phyloP scores from a whole-genome alignment of 2,888 invertebrate species.

The Abrostola triplasia region DNA sequence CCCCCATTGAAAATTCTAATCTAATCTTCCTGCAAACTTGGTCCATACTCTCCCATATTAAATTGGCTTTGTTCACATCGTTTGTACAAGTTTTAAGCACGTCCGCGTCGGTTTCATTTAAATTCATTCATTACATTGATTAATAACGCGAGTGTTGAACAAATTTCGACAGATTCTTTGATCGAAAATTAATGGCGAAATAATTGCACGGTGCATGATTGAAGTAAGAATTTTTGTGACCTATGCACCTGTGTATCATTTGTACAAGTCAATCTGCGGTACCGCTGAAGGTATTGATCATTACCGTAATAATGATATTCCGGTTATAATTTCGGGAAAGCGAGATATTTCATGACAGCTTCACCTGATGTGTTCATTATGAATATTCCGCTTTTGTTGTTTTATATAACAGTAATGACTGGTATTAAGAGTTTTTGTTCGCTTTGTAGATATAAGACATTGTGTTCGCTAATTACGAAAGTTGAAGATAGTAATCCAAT shows the following conservation, averaged over 20 bases:
- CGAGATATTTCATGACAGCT: conserved; percentile 21
- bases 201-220: conserved; percentile 70
- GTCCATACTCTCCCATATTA: conserved; percentile 17
- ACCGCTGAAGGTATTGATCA: conserved; percentile 48
- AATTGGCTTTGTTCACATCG: conserved; percentile 40
- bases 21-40: conserved; percentile 30
- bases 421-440: neutral
- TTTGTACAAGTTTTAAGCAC: conserved; percentile 26
- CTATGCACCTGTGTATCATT: conserved; percentile 70
- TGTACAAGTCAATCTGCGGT: conserved; percentile 67
- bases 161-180: conserved; percentile 63
- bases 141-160: conserved; percentile 46
- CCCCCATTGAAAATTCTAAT: conserved; percentile 21
- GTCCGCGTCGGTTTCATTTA: conserved; percentile 23
- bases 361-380: conserved; percentile 33
- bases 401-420: neutral
- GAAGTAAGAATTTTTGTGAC: conserved; percentile 64
- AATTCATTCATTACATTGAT: conserved; percentile 49
- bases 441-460: too few species aligned
- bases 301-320: conserved; percentile 57
- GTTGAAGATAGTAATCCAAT: too few species aligned
- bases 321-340: conserved; percentile 22
- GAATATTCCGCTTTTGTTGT: conserved; percentile 9
- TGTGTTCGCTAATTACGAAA: too few species aligned
- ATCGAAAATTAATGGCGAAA: conserved; percentile 75